Evolutionary conservation across 2,113 vertebrate species (phyloP), one percentile per base, ranked within the genome.

Genomic region (Cyrtonyx montezumae): DNA sequence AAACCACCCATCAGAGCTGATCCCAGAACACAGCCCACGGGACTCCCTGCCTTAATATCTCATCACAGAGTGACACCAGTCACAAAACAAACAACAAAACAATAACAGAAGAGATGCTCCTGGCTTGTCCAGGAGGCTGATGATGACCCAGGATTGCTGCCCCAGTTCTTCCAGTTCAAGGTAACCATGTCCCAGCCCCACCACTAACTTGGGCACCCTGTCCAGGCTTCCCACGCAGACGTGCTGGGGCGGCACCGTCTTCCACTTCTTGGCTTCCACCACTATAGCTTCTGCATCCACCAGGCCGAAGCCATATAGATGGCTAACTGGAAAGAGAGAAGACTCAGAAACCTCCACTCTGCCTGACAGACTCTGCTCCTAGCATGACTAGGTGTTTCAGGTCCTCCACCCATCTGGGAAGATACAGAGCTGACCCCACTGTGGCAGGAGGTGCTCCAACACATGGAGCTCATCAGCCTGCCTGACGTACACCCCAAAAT

Each of bases 301-400:
- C 97, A 99, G 97, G 36, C 99, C 99, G n/a, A 99, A 99, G 55
- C 99, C 99, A 93, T 99, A 99, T 67, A 99, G 97, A 97, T 99
- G 99, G 97, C 99, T 99, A 97, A 99, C 99, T 99, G 97, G 78
- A 97, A 96, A 96, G 88, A 98, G 48, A 98, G 66, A 88, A 84
- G 93, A 95, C 94, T 98, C 97, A 98, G 97, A 96, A 93, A 87
- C 25, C 9, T 63, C 61, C 6, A 36, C 36, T 63, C 25, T 36
- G 46, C 58, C 26, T 84, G 36, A 28, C 61, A 63, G 37, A 19
- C 11, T 10, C 30, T 67, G 8, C 67, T 82, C 40, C 49, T 63
- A 1, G 42, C 11, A 9, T 53, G 51, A 28, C 55, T 49, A 42
- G 37, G 28, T 9, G 3, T 75, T 19, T 66, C 73, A 88, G n/a